Evolutionary conservation across 1,140 invertebrate species (phyloP).

Genomic region (Globodera rostochiensis): DNA sequence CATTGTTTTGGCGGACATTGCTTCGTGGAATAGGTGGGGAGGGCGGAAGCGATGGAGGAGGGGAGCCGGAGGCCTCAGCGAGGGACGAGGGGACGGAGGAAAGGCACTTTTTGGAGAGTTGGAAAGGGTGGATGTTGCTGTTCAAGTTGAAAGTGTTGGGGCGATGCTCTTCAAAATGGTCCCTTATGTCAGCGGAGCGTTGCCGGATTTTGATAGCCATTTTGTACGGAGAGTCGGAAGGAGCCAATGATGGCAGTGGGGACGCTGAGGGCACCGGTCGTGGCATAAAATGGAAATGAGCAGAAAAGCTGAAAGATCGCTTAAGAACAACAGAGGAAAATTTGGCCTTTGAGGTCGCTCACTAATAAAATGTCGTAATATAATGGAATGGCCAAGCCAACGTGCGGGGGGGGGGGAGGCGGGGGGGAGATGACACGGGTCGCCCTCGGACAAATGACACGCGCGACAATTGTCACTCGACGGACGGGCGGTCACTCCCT

Average conservation of each 20-base stretch:
- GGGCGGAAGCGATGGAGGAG: background rate
- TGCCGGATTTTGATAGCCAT: background rate
- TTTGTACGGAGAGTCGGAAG: background rate
- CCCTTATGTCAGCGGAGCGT: background rate
- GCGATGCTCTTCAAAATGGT: background rate
- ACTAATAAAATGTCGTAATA: too few relatives aligned
- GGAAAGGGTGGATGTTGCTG: background rate
- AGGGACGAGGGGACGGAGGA: background rate
- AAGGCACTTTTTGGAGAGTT: background rate
- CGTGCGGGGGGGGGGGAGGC: too few relatives aligned
- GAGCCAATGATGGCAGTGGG: background rate
- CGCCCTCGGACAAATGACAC: too few relatives aligned
- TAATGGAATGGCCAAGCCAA: too few relatives aligned
- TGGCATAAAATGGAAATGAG: background rate
- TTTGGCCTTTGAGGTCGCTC: too few relatives aligned
- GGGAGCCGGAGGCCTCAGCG: background rate
- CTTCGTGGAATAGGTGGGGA: constrained; percentile 1
- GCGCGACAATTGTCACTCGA: too few relatives aligned
- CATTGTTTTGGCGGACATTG: background rate
- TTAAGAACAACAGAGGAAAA: too few relatives aligned
- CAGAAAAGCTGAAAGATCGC: background rate
- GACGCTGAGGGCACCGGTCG: background rate
- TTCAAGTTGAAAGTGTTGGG: background rate
- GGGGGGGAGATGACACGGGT: too few relatives aligned
- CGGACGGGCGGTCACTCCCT: too few relatives aligned